phyloP scores from a whole-genome alignment of 2,888 invertebrate species.

The Bhutanitis thaidina region DNA sequence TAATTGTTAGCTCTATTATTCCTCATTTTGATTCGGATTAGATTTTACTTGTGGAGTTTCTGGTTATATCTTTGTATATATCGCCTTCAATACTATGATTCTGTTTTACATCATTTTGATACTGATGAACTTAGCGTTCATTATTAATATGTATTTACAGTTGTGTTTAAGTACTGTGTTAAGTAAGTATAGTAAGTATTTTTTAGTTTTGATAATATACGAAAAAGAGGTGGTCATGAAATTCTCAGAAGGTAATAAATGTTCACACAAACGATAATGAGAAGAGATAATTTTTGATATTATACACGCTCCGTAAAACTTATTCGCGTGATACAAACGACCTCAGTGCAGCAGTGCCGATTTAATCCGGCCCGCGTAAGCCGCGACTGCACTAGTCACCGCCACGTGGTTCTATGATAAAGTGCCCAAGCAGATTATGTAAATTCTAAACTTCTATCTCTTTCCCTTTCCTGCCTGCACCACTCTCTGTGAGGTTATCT shows the following conservation, averaged over 20 bases:
- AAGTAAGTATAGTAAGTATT: too few species aligned
- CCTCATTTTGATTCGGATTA: background rate
- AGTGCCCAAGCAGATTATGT: constrained; percentile 78
- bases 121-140: too few species aligned
- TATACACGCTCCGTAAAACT: constrained; percentile 18
- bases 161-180: too few species aligned
- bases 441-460: constrained; percentile 70
- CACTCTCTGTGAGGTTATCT: constrained; percentile 36
- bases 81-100: background rate
- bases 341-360: constrained; percentile 48
- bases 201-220: too few species aligned
- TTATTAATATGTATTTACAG: too few species aligned
- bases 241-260: too few species aligned
- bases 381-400: constrained; percentile 78
- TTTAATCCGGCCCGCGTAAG: constrained; percentile 69
- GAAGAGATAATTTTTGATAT: constrained; percentile 9
- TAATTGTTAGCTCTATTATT: constrained; percentile 18
- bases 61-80: background rate
- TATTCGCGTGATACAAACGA: constrained; percentile 43
- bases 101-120: too few species aligned
- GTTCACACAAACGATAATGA: background rate
- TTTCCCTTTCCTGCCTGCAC: constrained; percentile 44
- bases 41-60: background rate
- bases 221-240: too few species aligned
- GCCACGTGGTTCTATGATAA: constrained; percentile 80